These are phyloP conservation scores for Sparus aurata DNA, from an alignment of 2,797 vertebrate species.

Conservation along the genomic window DNA sequence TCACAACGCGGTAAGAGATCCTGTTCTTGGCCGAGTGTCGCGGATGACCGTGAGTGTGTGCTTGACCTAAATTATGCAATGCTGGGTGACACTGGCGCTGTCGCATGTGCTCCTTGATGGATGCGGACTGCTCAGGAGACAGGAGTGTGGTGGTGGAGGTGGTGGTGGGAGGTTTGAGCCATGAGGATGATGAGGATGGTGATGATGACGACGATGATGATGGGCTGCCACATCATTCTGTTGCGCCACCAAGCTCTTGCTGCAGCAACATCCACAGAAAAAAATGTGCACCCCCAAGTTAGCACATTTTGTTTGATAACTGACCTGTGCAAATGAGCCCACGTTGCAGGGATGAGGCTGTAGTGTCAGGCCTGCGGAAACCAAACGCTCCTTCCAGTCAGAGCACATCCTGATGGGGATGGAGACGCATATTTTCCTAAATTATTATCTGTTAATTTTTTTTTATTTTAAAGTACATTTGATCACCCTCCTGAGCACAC, in stretches of 20 bases:
- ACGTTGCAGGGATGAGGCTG: slow-evolving; percentile 26
- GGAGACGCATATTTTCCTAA: not conserved
- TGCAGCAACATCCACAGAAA: slow-evolving; percentile 35
- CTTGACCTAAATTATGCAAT: slow-evolving; percentile 81
- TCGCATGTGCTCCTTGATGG: slow-evolving; percentile 61
- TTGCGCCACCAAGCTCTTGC: slow-evolving; percentile 10
- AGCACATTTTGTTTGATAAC: too few species aligned
- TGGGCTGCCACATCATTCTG: slow-evolving; percentile 28
- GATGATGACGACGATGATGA: slow-evolving; percentile 2
- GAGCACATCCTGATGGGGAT: not conserved
- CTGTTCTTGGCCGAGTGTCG: slow-evolving; percentile 38
- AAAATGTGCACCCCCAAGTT: too few species aligned
- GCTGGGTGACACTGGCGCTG: slow-evolving; percentile 55
- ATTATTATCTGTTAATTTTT: not conserved
- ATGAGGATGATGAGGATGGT: slow-evolving; percentile 34
- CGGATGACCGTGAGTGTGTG: slow-evolving; percentile 51
- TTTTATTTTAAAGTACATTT: not conserved
- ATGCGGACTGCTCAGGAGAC: slow-evolving; percentile 41
- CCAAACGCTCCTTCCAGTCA: not conserved
- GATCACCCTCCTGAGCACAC: not conserved
- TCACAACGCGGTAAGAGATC: slow-evolving; percentile 80
- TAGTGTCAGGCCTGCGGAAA: slow-evolving; percentile 11
- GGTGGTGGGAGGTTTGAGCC: slow-evolving; percentile 21
- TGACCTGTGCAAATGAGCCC: slow-evolving; percentile 8
- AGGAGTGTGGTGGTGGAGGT: slow-evolving; percentile 19